Percentiles rank a stretch among this genome's conserved stretches.
Conservation (phyloP, 2,888 invertebrate species). For the Mimachlamys varia region DNA sequence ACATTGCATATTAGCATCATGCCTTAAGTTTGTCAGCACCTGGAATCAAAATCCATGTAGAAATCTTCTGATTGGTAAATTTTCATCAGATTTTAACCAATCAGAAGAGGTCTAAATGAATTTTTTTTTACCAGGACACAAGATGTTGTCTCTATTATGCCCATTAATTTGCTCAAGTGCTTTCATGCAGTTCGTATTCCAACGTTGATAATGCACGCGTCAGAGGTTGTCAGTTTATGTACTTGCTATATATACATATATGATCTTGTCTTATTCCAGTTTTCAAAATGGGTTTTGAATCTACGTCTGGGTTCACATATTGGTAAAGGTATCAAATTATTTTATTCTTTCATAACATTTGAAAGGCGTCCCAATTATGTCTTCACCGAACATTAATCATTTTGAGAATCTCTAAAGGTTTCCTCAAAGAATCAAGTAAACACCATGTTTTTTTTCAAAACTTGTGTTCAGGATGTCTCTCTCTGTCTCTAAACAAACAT, state of each 20-base stretch:
- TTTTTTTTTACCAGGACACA: neutral
- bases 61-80: neutral
- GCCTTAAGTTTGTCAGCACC: neutral
- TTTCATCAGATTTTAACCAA: neutral
- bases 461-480: no score
- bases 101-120: neutral
- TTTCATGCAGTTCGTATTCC: neutral
- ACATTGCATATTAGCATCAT: no score
- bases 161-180: conserved; percentile 19
- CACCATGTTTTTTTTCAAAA: no score
- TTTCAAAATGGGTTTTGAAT: neutral
- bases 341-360: no score
- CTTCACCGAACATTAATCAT: no score
- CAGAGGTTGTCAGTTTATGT: neutral
- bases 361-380: no score
- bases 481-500: no score
- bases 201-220: neutral
- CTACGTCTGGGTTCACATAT: no score
- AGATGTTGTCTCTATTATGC: neutral
- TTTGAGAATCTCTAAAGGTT: no score
- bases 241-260: neutral
- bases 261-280: neutral
- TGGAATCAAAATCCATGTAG: neutral
- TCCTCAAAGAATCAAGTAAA: no score
- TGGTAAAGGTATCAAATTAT: no score